These are phyloP conservation scores for Helobdella robusta DNA, from an alignment of 2,888 invertebrate species.

Conservation along the genomic window DNA sequence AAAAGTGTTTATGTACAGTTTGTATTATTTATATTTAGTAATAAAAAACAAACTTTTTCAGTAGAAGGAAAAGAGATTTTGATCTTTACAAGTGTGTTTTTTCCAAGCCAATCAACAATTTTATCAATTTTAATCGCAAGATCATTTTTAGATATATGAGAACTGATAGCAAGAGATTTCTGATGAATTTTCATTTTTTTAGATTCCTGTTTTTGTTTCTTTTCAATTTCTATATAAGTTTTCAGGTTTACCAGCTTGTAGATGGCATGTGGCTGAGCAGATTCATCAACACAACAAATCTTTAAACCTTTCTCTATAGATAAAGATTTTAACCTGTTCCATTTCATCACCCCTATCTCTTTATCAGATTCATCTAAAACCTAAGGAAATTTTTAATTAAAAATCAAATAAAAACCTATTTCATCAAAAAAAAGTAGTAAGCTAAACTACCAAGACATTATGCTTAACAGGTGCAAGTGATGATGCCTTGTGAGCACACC, in stretches of 20 bases:
- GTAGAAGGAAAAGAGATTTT: neutral
- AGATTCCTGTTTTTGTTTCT: neutral
- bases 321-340: neutral
- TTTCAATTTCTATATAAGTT: neutral
- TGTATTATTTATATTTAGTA: neutral
- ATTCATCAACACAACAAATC: constrained; percentile 3
- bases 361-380: constrained; percentile 19
- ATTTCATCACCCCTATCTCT: constrained; percentile 17
- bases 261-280: constrained; percentile 8
- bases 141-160: constrained; percentile 2
- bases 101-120: constrained; percentile 12
- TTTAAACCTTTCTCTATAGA: constrained; percentile 1
- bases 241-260: constrained; percentile 10
- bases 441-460: neutral
- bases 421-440: too few relatives aligned
- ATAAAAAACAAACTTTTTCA: neutral
- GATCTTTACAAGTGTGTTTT: neutral
- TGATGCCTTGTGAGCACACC: too few relatives aligned
- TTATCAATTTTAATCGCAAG: neutral
- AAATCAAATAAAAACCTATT: neutral
- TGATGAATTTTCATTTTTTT: neutral
- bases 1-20: too few relatives aligned
- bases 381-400: neutral
- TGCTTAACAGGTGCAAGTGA: too few relatives aligned
- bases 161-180: neutral